Evolutionary conservation across 2,113 vertebrate species (phyloP), one percentile per base, ranked within the genome.

Genomic region (Chrysemys picta): DNA sequence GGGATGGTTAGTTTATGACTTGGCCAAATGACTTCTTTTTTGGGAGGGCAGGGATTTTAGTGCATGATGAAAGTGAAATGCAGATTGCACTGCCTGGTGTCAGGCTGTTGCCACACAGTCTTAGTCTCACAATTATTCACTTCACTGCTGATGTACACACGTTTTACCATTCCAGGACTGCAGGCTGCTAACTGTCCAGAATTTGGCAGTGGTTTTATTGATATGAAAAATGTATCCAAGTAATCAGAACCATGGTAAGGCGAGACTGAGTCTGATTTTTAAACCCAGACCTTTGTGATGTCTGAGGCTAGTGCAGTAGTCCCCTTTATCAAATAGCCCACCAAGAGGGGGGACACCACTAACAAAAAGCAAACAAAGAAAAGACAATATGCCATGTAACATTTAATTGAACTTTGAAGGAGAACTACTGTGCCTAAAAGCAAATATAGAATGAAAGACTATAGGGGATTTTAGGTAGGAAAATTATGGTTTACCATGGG

Each of bases 341-440:
- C 94, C 86, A 80, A 95, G 91, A 90, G 53, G 88, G 91, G 92
- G 94, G 94, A 95, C 0, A 0, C 85, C 91, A 95, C 95, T 94
- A 95, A 84, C 95, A 89, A 89, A 94, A 97, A 89, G 95, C 89
- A 85, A 97, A 97, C 75, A 45, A 42, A 79, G 27, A 86, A 94
- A 89, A 97, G 96, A 97, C 95, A 76, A 83, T 91, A 96, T 97
- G 94, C 96, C 96, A 92, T 89, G 93, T 79, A 97, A 97, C 97
- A 95, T 88, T 97, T 91, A 97, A 84, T 96, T 97, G 88, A 96
- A 95, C 96, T 95, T 96, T 89, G 45, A 57, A 94, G 42, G 49
- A 88, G 89, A 97, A 29, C 89, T 94, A 78, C 92, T 56, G 91
- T 96, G 96, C 88, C 93, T 93, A 96, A 95, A 97, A 94, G 96